These are phyloP conservation scores for Sebastolobus alascanus DNA, from an alignment of 2,797 vertebrate genomes.

Conservation along the genomic window DNA sequence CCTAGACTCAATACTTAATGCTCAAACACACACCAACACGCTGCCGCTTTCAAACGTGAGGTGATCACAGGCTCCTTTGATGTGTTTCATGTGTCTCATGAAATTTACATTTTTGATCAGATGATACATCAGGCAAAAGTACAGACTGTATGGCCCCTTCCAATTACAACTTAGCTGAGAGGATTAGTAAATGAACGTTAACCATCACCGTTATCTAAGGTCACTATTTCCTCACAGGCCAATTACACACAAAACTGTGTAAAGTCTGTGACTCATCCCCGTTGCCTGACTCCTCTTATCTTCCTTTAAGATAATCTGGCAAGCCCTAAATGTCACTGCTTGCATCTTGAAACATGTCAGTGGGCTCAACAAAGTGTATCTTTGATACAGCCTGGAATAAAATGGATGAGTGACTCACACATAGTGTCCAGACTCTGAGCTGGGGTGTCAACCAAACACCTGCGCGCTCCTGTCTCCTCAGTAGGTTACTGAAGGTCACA, in stretches of 20 bases:
- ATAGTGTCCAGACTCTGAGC: conserved; percentile 27
- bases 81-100: conserved; percentile 9
- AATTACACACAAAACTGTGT: conserved; percentile 43
- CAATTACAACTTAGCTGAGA: conserved; percentile 21
- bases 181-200: conserved; percentile 35
- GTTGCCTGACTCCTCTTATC: conserved; percentile 48
- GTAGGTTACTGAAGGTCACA: conserved; percentile 29
- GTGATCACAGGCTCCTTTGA: conserved; percentile 10
- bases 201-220: conserved; percentile 43
- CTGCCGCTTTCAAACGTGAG: conserved; percentile 37
- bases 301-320: conserved; percentile 60
- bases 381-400: conserved; percentile 40
- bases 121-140: conserved; percentile 19
- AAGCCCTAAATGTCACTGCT: conserved; percentile 52
- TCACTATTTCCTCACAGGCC: conserved; percentile 45
- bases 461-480: conserved; percentile 31
- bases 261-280: conserved; percentile 52
- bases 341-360: conserved; percentile 48
- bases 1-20: conserved; percentile 53
- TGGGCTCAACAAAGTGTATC: conserved; percentile 43
- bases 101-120: conserved; percentile 39
- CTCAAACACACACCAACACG: conserved; percentile 33
- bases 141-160: conserved; percentile 24
- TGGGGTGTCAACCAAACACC: conserved; percentile 32
- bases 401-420: conserved; percentile 47